Percentiles rank a stretch among this genome's conserved stretches.
Evolutionary conservation across 2,888 invertebrate species (phyloP).

Genomic region (Idaea straminata): DNA sequence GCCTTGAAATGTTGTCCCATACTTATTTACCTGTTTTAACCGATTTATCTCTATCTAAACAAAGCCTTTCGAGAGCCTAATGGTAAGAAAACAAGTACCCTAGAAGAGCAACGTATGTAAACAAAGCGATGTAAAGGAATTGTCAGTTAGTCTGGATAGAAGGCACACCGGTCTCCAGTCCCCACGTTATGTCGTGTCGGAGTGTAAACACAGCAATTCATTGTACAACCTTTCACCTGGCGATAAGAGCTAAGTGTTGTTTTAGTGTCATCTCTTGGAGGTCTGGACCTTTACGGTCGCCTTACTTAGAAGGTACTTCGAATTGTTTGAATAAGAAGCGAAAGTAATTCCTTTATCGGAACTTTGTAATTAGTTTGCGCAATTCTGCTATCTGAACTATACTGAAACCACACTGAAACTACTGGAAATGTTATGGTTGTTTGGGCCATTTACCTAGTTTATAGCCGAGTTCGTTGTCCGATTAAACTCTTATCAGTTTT

Average conservation of each 20-base stretch:
- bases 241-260: conserved; percentile 60
- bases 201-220: conserved; percentile 59
- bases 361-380: conserved; percentile 35
- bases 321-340: conserved; percentile 11
- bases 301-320: conserved; percentile 33
- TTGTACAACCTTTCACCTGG: conserved; percentile 68
- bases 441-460: neutral
- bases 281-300: conserved; percentile 36
- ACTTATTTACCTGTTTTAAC: neutral
- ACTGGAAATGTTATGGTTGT: neutral
- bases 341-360: neutral
- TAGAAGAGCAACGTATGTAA: conserved; percentile 28
- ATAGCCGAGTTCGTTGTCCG: conserved; percentile 57
- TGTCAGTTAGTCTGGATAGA: conserved; percentile 35
- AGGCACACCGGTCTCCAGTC: conserved; percentile 16
- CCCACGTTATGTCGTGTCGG: conserved; percentile 33
- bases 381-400: conserved; percentile 30
- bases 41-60: neutral
- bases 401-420: neutral
- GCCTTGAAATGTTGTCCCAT: neutral
- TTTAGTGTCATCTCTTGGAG: conserved; percentile 45
- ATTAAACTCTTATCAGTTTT: conserved; percentile 70
- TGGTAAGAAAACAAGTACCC: conserved; percentile 41
- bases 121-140: conserved; percentile 39
- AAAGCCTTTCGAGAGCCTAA: conserved; percentile 36